Conservation (phyloP, 2,113 vertebrate genomes). For the Setophaga kirtlandii region DNA sequence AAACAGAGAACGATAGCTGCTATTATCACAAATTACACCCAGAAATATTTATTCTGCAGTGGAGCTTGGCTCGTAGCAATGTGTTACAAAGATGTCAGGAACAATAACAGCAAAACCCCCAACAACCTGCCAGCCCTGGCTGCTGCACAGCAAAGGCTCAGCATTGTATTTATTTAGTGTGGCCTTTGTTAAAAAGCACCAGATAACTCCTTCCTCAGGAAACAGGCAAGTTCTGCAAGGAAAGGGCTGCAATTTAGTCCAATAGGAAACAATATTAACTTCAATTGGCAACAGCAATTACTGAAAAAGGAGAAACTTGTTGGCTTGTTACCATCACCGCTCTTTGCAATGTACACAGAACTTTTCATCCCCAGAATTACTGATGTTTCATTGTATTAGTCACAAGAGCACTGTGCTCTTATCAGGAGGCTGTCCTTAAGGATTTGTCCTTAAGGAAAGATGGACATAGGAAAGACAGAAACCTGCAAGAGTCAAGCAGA, state of each 20-base stretch:
- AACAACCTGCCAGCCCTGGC: not conserved
- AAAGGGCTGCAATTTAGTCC: slow-evolving; percentile 1
- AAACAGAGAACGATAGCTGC: slow-evolving; percentile 18
- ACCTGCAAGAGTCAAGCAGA: not conserved
- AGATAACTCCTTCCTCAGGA: slow-evolving; percentile 59
- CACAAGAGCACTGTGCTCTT: not conserved
- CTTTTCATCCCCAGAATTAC: not conserved
- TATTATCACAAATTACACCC: slow-evolving; percentile 19
- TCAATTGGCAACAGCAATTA: slow-evolving; percentile 12
- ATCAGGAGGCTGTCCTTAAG: not conserved
- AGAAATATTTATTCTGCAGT: not conserved
- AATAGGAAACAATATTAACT: slow-evolving; percentile 58
- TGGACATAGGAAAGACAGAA: not conserved
- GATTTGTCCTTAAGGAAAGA: not conserved
- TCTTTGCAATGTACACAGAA: not conserved
- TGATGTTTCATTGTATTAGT: not conserved
- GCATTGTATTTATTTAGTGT: not conserved
- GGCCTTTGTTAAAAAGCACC: slow-evolving; percentile 45
- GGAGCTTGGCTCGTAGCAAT: not conserved
- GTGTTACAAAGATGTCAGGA: not conserved
- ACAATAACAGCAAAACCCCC: slow-evolving; percentile 36
- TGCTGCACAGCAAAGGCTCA: not conserved
- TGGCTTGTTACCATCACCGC: not conserved
- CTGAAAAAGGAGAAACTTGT: not conserved
- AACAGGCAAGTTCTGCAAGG: slow-evolving; percentile 22